Evolutionary conservation across 2,113 vertebrate genomes (phyloP), one percentile per base, ranked within the genome.

Genomic region (Chaetura pelagica): DNA sequence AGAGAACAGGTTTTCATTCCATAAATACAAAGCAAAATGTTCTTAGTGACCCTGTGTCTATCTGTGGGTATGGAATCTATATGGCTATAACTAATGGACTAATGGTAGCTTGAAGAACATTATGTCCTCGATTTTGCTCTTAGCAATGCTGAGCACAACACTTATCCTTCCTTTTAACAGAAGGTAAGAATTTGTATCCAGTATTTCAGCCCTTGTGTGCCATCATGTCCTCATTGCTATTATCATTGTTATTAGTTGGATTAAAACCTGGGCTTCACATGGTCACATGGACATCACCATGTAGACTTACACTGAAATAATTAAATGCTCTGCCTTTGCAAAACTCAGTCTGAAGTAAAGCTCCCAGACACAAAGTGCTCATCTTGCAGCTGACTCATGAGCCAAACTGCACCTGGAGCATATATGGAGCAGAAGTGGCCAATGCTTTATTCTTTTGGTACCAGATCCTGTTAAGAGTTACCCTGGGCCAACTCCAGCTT

Each of bases 211-310:
- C 27, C 10, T 48, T 16, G 15, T 1, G 14, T 66, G 12, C 29
- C 6, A 2, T 54, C 27, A 13, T 13, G 38, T 59, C 42, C 32
- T 84, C 15, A 9, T 42, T 74, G 74, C 35, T 82, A 15, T 26
- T 59, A 29, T 83, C 42, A 42, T 20, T 63, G 1, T 38, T 27
- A 44, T 18, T 54, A 69, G 23, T 22, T 58, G 48, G 18, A 57
- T 75, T 75, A 78, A 81, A 89, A 71, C 30, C 48, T 38, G 42
- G 21, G 42, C 20, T 51, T 79, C 38, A 38, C 6, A 0, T 6
- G 9, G 23, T 35, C 30, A 0, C 30, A 0, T 12, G 22, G 48
- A 20, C 44, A 54, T 40, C 0, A 0, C 0, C 0, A 23, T 40
- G 18, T 46, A 51, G 76, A 12, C 4, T n/a, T 54, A 27, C 21